These are phyloP conservation scores for Platyscapa corneri DNA, from an alignment of 1,140 invertebrate species.

Conservation along the genomic window DNA sequence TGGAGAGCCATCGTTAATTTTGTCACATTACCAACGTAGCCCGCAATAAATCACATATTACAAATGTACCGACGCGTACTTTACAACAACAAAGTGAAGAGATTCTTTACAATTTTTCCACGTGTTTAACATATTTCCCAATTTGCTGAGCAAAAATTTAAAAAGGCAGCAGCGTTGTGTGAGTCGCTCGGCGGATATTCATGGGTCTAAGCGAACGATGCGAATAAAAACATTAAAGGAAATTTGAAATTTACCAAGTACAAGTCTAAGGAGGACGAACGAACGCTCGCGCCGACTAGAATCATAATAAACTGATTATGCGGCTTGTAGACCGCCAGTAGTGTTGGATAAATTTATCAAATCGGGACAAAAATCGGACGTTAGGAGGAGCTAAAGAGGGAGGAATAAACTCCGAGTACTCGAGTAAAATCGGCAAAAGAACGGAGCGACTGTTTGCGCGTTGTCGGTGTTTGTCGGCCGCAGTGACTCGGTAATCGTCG, in stretches of 20 bases:
- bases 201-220: not conserved
- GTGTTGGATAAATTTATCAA: not conserved
- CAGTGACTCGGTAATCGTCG: conserved; percentile 46
- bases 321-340: not conserved
- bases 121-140: not conserved
- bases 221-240: not conserved
- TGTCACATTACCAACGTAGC: not conserved
- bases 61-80: not conserved
- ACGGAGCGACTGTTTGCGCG: not conserved
- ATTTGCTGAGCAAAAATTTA: not conserved
- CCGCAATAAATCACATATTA: not conserved
- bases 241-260: not conserved
- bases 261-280: not conserved
- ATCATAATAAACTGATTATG: not conserved
- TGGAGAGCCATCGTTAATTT: too few species aligned
- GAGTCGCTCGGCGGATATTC: not conserved
- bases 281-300: not conserved
- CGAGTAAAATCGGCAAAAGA: too few species aligned
- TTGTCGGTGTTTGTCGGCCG: not conserved
- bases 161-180: not conserved
- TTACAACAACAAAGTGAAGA: not conserved
- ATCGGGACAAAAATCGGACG: not conserved
- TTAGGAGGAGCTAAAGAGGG: not conserved
- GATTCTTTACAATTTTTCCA: not conserved
- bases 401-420: too few species aligned